Percentiles rank a stretch among this genome's conserved stretches.
Evolutionary conservation across 2,797 vertebrate species (phyloP).

Genomic region (Sebastes matsubarae): DNA sequence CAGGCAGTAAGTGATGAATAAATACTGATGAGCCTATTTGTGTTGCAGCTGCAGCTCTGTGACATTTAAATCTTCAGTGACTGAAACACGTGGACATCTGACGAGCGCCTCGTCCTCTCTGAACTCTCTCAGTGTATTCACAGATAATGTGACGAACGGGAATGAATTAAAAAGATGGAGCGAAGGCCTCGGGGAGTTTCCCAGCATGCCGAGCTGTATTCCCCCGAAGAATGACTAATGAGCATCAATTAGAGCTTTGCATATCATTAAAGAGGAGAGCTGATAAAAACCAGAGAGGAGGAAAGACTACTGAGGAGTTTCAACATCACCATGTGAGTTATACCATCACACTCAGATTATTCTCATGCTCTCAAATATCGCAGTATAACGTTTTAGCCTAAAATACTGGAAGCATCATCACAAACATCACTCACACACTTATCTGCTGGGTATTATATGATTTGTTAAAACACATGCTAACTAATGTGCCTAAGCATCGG

Average conservation of each 20-base stretch:
- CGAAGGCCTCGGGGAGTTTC: slow-evolving; percentile 2
- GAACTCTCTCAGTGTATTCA: not conserved
- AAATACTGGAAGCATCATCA: not conserved
- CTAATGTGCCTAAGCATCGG: too few species aligned
- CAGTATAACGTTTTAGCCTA: not conserved
- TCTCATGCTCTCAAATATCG: not conserved
- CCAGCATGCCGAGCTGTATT: slow-evolving; percentile 6
- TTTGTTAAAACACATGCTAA: not conserved
- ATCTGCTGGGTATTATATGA: not conserved
- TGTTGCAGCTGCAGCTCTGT: not conserved
- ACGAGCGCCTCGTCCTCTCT: not conserved
- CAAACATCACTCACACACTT: not conserved
- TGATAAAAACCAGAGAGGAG: not conserved
- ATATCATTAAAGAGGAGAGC: not conserved
- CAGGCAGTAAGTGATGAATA: not conserved
- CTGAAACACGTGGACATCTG: not conserved
- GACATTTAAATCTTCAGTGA: slow-evolving; percentile 9
- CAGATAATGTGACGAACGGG: not conserved
- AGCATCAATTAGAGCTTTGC: slow-evolving; percentile 19
- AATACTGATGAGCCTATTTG: not conserved
- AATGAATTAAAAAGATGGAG: not conserved
- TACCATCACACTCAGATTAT: not conserved
- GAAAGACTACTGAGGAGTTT: not conserved
- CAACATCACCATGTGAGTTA: not conserved
- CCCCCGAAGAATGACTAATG: not conserved